Evolutionary conservation across 2,797 vertebrate genomes (phyloP), one percentile per base, ranked within the genome.

Genomic region (Tenualosa thibaudeaui): DNA sequence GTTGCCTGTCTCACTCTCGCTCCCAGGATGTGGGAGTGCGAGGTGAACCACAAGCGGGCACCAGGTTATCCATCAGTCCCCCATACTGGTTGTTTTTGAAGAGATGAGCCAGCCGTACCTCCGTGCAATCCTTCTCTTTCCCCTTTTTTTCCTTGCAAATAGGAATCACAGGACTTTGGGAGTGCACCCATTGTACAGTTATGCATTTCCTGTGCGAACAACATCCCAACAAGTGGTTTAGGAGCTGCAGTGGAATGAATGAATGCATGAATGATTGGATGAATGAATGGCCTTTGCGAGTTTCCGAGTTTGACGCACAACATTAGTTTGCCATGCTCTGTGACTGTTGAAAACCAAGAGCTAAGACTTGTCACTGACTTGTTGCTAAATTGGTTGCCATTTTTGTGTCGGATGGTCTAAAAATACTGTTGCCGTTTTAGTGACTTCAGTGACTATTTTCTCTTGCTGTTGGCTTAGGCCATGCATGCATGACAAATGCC

Each of bases 21-120:
- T 83, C n/a, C 15, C 31, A 40, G 87, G 81, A 86, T 78, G 88
- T 86, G 87, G 58, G 81, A n/a, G 65, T 22, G 46, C 37, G 31
- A 62, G 68, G 31, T 46, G 49, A 83, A 68, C 87, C 88, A 87
- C 87, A 60, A 87, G 88, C 43, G 91, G 75, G 88, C 82, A 85
- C 86, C 88, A 92, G 89, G 89, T 91, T 90, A 89, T 89, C 87
- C 88, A 85, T 91, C 87, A 88, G 86, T 82, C 87, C 60, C 60
- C 82, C 81, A 60, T 58, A 82, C 9, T 75, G 81, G 49, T 81
- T 37, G 46, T 81, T 60, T 37, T 84, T 84, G 82, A 40, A 24
- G 54, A 85, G 43, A 15, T 40, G 26, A 6, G 37, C 71, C 40
- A 22, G 37, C 71, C 40, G 3, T 78, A 43, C 71, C 71, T 46